Base-by-base conservation (phyloP, 2,888 invertebrate genomes). In the Muschampia plurimacula region DNA sequence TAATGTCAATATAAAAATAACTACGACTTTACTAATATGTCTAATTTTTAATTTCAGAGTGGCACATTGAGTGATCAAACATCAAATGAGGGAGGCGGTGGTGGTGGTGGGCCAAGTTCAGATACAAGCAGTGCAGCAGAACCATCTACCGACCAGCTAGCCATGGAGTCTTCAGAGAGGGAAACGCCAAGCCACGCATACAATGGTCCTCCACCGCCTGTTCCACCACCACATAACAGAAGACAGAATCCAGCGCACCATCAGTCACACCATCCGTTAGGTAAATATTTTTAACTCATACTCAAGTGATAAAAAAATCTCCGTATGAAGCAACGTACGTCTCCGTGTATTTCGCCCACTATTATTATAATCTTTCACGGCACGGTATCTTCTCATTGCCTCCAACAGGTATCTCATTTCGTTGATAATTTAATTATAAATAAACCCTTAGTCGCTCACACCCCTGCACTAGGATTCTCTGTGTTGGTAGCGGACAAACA, bases 211-310 rank as follows among this genome's bases (percentile, higher is more conserved):
- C 95, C 95, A 2, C 95, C 95, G 0, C 96, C 94, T 0, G 95
- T 95, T 1, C 96, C 96, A 68, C 96, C 96, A 2, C 95, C 96
- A 0, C 97, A 97, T 78, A 97, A 97, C 80, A 96, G 97, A 80
- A 96, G 97, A 36, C 97, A 96, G 66, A 96, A 96, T 73, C 97
- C 95, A 75, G 95, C 95, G 57, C 96, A 96, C 77, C 96, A 96
- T 68, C 97, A 97, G 83, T 86, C 88, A 73, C 92, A 94, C 84
- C 92, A 94, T 85, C 85, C 90, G 67, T 83, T 90, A 89, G 91
- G 88, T 95, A 83, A 79, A 12, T 0, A 39, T 9, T 32, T 4
- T 32, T 32, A 32, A 59, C 2, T 13, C 12, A 0, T 59, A 6
- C 12, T 13, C 8, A 59, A 13, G 32, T 60, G 2, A n/a, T 49